phyloP scores from a whole-genome alignment of 1,140 invertebrate species.

The Thrips palmi region DNA sequence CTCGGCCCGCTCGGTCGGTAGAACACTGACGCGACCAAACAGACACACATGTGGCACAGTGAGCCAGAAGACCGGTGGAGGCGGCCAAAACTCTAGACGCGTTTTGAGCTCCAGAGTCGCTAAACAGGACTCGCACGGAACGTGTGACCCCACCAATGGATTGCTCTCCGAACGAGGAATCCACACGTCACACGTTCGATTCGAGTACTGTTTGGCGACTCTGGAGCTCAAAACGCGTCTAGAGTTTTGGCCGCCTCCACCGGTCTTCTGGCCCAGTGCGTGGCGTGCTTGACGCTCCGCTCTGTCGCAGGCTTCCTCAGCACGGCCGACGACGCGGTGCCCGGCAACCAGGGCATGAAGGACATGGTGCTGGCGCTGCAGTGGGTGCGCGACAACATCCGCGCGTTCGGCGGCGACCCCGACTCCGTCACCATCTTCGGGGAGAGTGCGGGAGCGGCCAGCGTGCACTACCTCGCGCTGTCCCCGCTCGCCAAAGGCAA shows the following conservation, averaged over 20 bases:
- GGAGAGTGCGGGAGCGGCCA: constrained; percentile 11
- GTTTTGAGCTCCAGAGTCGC: too few relatives aligned
- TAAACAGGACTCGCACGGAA: too few relatives aligned
- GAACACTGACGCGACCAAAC: constrained; percentile 6
- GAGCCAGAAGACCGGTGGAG: too few relatives aligned
- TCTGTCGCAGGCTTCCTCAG: constrained; percentile 14
- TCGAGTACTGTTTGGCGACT: too few relatives aligned
- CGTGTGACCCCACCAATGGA: too few relatives aligned
- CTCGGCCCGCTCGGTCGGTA: constrained; percentile 26
- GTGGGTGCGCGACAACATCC: constrained; percentile 15
- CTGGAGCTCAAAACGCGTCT: too few relatives aligned
- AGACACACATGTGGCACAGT: too few relatives aligned
- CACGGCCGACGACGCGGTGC: constrained; percentile 11
- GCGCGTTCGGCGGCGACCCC: constrained; percentile 14
- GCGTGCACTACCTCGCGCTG: constrained; percentile 10
- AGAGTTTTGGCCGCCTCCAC: too few relatives aligned
- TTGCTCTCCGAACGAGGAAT: too few relatives aligned
- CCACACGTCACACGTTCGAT: too few relatives aligned
- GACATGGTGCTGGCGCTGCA: constrained; percentile 13
- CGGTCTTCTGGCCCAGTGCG: too few relatives aligned
- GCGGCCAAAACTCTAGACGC: too few relatives aligned
- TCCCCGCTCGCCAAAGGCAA: constrained; percentile 13
- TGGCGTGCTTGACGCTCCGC: neutral
- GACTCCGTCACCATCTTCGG: constrained; percentile 13
- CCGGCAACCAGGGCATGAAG: constrained; percentile 15